phyloP scores from a whole-genome alignment of 2,113 vertebrate genomes.

The Alaudala cheleensis region DNA sequence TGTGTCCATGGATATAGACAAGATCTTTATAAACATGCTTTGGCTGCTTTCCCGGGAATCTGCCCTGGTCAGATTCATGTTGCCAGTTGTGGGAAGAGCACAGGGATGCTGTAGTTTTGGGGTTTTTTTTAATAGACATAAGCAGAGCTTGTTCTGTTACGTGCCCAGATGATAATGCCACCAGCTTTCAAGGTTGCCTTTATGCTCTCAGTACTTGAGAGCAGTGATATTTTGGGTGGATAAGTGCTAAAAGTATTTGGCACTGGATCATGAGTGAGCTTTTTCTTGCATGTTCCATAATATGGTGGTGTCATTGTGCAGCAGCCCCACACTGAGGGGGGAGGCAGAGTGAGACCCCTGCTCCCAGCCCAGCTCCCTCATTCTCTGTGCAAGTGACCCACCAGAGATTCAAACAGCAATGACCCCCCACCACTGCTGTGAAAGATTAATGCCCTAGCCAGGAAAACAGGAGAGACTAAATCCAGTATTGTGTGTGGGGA shows the following conservation, averaged over 20 bases:
- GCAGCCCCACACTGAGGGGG: neutral
- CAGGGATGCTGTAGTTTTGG: neutral
- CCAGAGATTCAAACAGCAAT: neutral
- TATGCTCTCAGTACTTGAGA: neutral
- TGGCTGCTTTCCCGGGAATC: neutral
- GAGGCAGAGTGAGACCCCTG: neutral
- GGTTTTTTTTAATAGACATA: too few species aligned
- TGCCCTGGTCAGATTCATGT: neutral
- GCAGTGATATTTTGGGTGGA: neutral
- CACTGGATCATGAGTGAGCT: neutral
- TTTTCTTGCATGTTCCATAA: neutral
- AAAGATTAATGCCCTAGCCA: neutral
- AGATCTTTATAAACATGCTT: neutral
- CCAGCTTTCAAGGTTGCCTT: neutral
- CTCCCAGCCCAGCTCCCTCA: neutral
- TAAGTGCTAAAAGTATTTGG: neutral
- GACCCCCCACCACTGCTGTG: accelerated
- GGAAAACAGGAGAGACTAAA: neutral
- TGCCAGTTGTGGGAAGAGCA: neutral
- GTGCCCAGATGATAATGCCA: neutral
- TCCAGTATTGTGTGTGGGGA: accelerated
- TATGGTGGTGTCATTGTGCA: accelerated
- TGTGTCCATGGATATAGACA: neutral
- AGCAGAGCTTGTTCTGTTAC: neutral
- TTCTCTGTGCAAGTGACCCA: neutral